Evolutionary conservation across 2,888 invertebrate species (phyloP), one percentile per base, ranked within the genome.

Genomic region (Himalopsyche japonica): DNA sequence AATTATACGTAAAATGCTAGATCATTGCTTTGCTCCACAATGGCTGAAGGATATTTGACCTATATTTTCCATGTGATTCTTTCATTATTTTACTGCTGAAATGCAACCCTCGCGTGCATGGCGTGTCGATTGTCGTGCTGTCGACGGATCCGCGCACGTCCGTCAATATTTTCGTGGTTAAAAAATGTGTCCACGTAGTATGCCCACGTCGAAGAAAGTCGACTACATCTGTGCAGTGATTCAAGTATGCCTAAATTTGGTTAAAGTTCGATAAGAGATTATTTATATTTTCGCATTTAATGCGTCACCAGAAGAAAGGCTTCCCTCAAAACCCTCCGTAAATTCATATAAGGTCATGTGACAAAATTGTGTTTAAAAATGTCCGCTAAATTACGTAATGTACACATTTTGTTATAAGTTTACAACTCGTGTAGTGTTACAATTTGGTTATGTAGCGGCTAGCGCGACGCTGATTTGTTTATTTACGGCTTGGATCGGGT

Each of bases 331-430:
- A 47, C 77, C 30, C 32, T 32, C 30, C 27, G 79, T 82, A 79
- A 80, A 85, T 82, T 85, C 81, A 49, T 80, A 80, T 82, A 83
- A 84, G 86, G 86, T 86, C 84, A 86, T 85, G 86, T 86, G 84
- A 86, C 86, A 84, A 83, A 79, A 85, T 86, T 84, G 84, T 86
- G 84, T 86, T 86, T 86, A 84, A 86, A 86, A 86, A 86, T 86
- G 86, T 86, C 86, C 80, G 82, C 86, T 84, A 49, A 80, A 82
- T 86, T 86, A 86, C 86, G 86, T 86, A 86, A 86, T 86, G 84
- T 84, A 84, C 86, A 86, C 86, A 86, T 82, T 82, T 83, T 81
- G 85, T 82, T 84, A 82, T 32, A 76, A 83, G 83, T 81, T 85
- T 84, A 64, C 84, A 80, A 84, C 84, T 86, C 86, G 86, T 84